Evolutionary conservation across 2,797 vertebrate genomes (phyloP), one percentile per base, ranked within the genome.

Genomic region (Sebastes itinus): DNA sequence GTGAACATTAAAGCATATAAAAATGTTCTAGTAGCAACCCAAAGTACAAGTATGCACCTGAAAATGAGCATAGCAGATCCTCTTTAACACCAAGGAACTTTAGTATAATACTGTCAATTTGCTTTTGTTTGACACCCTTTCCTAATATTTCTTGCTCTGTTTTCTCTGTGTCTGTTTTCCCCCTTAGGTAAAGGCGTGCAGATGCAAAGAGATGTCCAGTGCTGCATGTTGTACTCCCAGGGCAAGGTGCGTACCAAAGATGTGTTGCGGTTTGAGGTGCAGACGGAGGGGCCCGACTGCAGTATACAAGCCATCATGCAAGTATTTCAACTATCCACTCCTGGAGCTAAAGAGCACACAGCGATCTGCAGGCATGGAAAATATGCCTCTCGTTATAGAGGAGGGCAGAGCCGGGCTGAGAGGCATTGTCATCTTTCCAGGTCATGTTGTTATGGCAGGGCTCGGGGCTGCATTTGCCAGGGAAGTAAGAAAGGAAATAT

Each of bases 221-320:
- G 96, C 85, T 96, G 96, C 87, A 96, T 96, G 95, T 88, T 94
- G 87, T 96, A 96, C 92, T 96, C 96, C 67, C 93, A 95, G 69
- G 96, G 93, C 72, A 96, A 96, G 87, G 95, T 96, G 88, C 95
- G 96, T 80, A 95, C 96, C 92, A 96, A 96, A 94, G 96, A 96
- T 62, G 95, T 96, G 88, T 78, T 96, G 83, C 95, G 94, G 85
- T 96, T 96, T 77, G 96, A 96, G 91, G 92, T 95, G 90, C 96
- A 96, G 95, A 96, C 93, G 1, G 95, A 96, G 90, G 96, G 96
- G 85, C 96, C 96, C 16, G 95, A 96, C 94, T 96, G 96, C 96
- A 96, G 95, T 89, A 96, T 96, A 95, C 94, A 93, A 92, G 96
- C 96, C 80, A 95, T 96, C 94, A 96, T 96, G 96, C 94, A 96